Conservation (phyloP, 2,113 vertebrate genomes). For the Python bivittatus region DNA sequence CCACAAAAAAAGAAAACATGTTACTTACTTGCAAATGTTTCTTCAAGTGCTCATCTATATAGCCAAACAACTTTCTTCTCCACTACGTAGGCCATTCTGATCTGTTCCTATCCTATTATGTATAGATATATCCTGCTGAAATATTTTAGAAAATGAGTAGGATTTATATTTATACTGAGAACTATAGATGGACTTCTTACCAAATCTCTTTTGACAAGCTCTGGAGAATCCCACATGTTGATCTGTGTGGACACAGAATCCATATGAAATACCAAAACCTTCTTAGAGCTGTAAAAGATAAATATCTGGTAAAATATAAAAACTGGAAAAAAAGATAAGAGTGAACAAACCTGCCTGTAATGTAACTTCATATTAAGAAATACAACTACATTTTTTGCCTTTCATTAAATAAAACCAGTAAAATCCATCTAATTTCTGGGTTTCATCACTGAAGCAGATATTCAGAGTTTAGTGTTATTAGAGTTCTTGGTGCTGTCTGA, state of each 20-base stretch:
- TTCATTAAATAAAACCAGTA: not conserved
- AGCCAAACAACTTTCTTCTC: not conserved
- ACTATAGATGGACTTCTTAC: too few species aligned
- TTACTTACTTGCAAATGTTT: not conserved
- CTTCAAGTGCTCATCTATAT: not conserved
- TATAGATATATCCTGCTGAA: not conserved
- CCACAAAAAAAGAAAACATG: not conserved
- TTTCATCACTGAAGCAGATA: not conserved
- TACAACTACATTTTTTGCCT: not conserved
- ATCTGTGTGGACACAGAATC: not conserved
- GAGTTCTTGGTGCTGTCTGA: not conserved
- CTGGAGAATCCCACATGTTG: not conserved
- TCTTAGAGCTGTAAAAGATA: not conserved
- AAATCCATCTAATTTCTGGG: not conserved
- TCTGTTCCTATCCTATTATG: not conserved
- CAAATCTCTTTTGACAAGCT: too few species aligned
- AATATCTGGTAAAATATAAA: not conserved
- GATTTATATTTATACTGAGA: too few species aligned
- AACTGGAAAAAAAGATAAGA: not conserved
- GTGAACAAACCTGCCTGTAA: not conserved
- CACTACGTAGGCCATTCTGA: not conserved
- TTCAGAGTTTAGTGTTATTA: not conserved
- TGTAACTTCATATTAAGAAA: not conserved
- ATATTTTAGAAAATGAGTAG: too few species aligned
- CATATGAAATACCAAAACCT: not conserved